Base-by-base conservation (phyloP, 2,113 vertebrate genomes). In the Neolamprologus modestus region DNA sequence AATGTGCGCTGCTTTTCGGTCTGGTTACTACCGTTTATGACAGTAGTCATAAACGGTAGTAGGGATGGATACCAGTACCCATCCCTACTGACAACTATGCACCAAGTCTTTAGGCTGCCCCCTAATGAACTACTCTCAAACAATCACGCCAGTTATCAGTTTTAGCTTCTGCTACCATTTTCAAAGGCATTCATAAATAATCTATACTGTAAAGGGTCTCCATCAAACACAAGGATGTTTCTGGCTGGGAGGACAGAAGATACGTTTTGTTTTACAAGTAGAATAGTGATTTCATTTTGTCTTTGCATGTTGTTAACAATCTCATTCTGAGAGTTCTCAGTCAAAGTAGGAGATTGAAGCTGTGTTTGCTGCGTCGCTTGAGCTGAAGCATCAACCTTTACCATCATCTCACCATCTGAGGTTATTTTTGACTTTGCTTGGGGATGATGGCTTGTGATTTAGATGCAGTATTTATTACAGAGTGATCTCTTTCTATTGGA, bases 201-300 rank as follows among this genome's bases (percentile, higher is more conserved):
- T 50, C 47, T 52, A 52, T 19, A 3, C 0, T 52, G 17, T 52
- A 52, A 52, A 52, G 0, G 47, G 47, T 52, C 47, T 52, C 0
- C 17, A 19, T 52, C 47, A 52, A 5, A 0, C 17, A 19, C 47
- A 52, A 52, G 47, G 17, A 2, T 52, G 1, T 52, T 52, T 52
- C 47, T 52, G 47, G 47, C 4, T 52, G 47, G 47, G 47, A 52
- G 17, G 17, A 9, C 47, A 1, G 47, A 7, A 42, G 13, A 45
- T 45, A 1, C 1, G 2, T 45, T 47, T 47, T 47, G 45, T 47
- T 47, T 47, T 47, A 47, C 45, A 1, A 16, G 13, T 45, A 45
- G 24, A 24, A 24, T 24, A 24, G 17, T 5, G 8, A 26, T 26
- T 2, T 35, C 35, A 35, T 35, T 35, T 35, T 35, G 35, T 35